Conservation (phyloP, 2,113 vertebrate species). For the Ranitomeya variabilis region DNA sequence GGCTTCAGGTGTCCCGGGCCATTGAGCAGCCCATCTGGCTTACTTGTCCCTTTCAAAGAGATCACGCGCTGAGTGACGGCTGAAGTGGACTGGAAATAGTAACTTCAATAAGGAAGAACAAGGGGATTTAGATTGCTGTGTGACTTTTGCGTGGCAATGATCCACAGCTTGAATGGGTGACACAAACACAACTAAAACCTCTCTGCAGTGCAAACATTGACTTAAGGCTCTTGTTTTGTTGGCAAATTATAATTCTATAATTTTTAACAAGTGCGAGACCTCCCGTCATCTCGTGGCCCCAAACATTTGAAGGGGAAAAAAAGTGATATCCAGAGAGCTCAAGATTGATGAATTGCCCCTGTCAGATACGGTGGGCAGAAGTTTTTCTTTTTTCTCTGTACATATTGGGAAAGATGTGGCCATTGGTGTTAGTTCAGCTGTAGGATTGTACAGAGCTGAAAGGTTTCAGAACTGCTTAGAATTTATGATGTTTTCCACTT, state of each 20-base stretch:
- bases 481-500: not conserved
- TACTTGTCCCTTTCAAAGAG: constrained; percentile 70
- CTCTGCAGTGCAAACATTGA: constrained; percentile 33
- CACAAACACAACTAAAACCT: constrained; percentile 46
- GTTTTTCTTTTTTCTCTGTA: not conserved
- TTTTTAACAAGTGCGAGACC: constrained; percentile 22
- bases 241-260: constrained; percentile 42
- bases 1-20: constrained; percentile 70
- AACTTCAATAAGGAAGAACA: constrained; percentile 63
- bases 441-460: not conserved
- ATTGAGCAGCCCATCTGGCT: constrained; percentile 68
- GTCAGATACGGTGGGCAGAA: not conserved
- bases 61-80: constrained; percentile 61
- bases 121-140: constrained; percentile 58
- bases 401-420: not conserved
- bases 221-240: constrained; percentile 35
- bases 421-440: not conserved
- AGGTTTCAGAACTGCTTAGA: not conserved
- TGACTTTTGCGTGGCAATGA: constrained; percentile 60
- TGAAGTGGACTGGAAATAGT: constrained; percentile 63
- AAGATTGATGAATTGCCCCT: not conserved
- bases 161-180: constrained; percentile 56
- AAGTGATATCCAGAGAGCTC: not conserved
- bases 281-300: not conserved
- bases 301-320: not conserved